Percentiles rank a stretch among this genome's conserved stretches.
Evolutionary conservation across 2,888 invertebrate genomes (phyloP).

Genomic region (Drosophila pegasa): DNA sequence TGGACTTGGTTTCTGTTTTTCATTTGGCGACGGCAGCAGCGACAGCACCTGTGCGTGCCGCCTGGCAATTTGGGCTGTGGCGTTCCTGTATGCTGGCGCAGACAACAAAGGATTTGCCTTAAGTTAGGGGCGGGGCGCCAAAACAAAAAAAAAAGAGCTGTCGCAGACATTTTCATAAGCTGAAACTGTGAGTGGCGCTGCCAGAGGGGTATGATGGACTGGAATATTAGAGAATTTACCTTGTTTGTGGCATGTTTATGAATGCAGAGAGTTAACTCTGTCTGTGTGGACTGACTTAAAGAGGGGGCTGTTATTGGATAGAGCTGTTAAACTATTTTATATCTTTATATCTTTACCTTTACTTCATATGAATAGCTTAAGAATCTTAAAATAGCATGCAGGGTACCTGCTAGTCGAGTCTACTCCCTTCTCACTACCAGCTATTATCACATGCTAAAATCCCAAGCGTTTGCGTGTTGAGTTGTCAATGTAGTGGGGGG

Average conservation of each 20-base stretch:
- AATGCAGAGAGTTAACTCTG: neutral
- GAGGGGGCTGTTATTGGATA: no score
- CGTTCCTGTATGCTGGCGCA: slow-evolving; percentile 33
- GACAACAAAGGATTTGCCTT: slow-evolving; percentile 73
- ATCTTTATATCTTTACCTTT: no score
- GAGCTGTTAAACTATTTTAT: no score
- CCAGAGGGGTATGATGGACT: neutral
- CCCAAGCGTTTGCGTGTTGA: slow-evolving; percentile 44
- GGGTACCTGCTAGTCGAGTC: neutral
- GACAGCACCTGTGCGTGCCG: slow-evolving; percentile 64
- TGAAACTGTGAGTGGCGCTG: neutral
- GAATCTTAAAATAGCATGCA: no score
- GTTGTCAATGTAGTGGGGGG: slow-evolving; percentile 26
- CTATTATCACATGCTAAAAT: slow-evolving; percentile 66
- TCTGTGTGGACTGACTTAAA: no score
- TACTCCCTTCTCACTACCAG: neutral
- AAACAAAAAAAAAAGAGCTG: slow-evolving; percentile 51
- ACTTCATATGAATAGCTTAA: no score
- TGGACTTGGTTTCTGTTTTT: slow-evolving; percentile 22
- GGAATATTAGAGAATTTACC: neutral
- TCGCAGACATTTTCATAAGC: slow-evolving; percentile 68
- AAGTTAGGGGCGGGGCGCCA: slow-evolving; percentile 2
- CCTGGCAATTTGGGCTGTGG: slow-evolving; percentile 56
- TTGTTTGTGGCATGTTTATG: neutral
- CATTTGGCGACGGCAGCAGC: slow-evolving; percentile 41